phyloP scores from a whole-genome alignment of 2,797 vertebrate species.

The Periparus ater region DNA sequence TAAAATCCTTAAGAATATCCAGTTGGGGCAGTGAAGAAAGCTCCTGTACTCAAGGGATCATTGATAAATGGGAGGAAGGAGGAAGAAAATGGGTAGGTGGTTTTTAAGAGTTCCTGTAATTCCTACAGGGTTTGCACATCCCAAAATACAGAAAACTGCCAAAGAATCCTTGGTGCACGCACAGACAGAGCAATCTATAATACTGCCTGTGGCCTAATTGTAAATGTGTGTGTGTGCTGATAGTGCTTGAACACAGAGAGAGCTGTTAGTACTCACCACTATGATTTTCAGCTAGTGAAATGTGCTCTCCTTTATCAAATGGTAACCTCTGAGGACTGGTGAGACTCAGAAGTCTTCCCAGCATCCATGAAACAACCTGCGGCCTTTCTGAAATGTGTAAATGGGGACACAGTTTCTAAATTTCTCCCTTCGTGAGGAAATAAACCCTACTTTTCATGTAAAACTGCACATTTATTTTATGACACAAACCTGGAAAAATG shows the following conservation, averaged over 20 bases:
- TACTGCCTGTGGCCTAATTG: neutral
- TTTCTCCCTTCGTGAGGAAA: neutral
- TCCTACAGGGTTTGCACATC: neutral
- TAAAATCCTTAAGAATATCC: slow-evolving; percentile 9
- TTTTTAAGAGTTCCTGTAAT: neutral
- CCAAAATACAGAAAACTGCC: neutral
- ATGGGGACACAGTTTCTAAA: neutral
- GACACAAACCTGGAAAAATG: neutral
- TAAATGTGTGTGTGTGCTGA: neutral
- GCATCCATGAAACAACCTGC: neutral
- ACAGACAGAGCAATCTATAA: neutral
- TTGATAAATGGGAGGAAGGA: neutral
- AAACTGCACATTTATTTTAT: neutral
- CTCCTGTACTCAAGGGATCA: neutral
- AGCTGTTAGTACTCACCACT: neutral
- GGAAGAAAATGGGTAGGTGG: neutral
- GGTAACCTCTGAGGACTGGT: neutral
- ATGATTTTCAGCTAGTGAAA: neutral
- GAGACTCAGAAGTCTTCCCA: neutral
- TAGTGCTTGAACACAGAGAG: neutral
- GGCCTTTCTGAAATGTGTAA: neutral
- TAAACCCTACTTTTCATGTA: accelerated
- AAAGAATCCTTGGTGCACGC: neutral
- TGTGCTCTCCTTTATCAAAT: neutral
- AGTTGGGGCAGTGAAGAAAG: neutral